These are phyloP conservation scores for Coccyzus lansbergi DNA, from an alignment of 2,797 vertebrate species.

Conservation along the genomic window DNA sequence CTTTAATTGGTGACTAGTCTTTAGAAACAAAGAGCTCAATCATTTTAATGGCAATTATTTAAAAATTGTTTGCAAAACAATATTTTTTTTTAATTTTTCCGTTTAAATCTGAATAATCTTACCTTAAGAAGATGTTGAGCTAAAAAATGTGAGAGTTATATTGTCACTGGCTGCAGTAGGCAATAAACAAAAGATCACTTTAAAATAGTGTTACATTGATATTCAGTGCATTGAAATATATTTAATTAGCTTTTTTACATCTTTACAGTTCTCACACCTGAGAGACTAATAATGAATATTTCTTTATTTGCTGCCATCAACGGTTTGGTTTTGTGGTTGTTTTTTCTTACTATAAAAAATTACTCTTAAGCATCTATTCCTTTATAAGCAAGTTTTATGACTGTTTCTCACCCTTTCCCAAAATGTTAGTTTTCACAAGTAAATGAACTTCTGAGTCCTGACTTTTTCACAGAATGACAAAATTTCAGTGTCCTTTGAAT, in stretches of 20 bases:
- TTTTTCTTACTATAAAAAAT: not conserved
- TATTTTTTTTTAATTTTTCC: not conserved
- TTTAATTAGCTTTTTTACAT: not conserved
- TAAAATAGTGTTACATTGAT: not conserved
- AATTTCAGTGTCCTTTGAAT: conserved; percentile 5
- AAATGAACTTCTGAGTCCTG: conserved; percentile 2
- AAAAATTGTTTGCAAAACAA: not conserved
- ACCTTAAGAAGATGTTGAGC: not conserved
- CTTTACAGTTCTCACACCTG: not conserved
- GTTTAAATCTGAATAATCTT: not conserved
- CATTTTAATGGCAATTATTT: not conserved
- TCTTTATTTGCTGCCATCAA: not conserved
- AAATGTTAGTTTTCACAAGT: not conserved
- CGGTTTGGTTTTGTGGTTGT: too few relatives aligned
- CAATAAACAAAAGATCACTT: not conserved
- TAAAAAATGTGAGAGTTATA: not conserved
- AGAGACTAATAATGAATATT: not conserved
- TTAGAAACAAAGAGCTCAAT: not conserved
- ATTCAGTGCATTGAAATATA: not conserved
- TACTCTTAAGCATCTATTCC: not conserved
- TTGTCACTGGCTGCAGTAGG: not conserved
- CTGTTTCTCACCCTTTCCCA: not conserved
- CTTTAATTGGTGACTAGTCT: not conserved
- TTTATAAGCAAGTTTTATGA: not conserved
- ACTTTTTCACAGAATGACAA: not conserved